Evolutionary conservation across 1,140 invertebrate species (phyloP).

Genomic region (Luehdorfia chinensis): DNA sequence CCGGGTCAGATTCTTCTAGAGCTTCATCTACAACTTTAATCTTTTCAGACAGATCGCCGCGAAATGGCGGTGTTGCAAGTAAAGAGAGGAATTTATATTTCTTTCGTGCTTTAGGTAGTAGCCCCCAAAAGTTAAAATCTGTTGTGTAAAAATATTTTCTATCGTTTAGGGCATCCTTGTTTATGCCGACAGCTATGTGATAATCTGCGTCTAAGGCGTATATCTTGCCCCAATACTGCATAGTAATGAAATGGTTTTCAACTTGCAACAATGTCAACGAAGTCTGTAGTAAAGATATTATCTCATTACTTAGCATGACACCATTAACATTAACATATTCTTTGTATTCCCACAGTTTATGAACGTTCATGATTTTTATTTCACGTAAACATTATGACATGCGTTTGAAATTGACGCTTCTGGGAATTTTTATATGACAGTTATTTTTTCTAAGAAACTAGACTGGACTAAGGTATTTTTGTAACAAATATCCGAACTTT

Average conservation of each 20-base stretch:
- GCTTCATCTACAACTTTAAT: constrained; percentile 70
- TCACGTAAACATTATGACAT: background rate
- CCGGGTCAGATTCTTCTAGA: constrained; percentile 62
- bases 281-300: constrained; percentile 81
- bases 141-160: constrained; percentile 84
- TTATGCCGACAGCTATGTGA: constrained; percentile 84
- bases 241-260: constrained; percentile 85
- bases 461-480: too few species aligned
- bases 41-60: constrained; percentile 57
- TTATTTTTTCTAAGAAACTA: too few species aligned
- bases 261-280: constrained; percentile 83
- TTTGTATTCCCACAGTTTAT: constrained; percentile 65
- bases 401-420: constrained; percentile 16
- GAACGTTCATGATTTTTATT: constrained; percentile 47
- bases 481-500: too few species aligned
- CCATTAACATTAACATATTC: constrained; percentile 75
- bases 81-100: constrained; percentile 79
- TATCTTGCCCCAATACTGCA: constrained; percentile 87
- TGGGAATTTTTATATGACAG: too few species aligned
- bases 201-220: constrained; percentile 83
- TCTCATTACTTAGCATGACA: constrained; percentile 81
- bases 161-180: constrained; percentile 81
- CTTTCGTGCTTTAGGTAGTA: constrained; percentile 80
- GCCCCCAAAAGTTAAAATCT: constrained; percentile 83
- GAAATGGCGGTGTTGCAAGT: constrained; percentile 53